phyloP scores from a whole-genome alignment of 2,797 vertebrate species.

The Syndactyla subalaris region DNA sequence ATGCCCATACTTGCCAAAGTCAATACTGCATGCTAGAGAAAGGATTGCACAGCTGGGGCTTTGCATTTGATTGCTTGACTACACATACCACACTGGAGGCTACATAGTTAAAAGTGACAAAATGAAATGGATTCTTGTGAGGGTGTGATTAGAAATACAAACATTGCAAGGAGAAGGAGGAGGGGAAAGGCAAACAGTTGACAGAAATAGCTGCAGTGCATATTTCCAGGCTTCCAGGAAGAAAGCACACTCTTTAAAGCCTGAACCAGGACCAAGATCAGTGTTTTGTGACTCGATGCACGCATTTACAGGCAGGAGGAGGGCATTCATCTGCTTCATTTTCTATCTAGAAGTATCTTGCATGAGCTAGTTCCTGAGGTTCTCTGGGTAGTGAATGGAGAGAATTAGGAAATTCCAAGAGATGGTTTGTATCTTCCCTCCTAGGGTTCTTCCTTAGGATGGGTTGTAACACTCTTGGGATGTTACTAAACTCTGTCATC shows the following conservation, averaged over 20 bases:
- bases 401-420: neutral
- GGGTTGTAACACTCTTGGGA: neutral
- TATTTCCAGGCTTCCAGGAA: slow-evolving; percentile 48
- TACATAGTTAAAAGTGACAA: slow-evolving; percentile 48
- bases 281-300: neutral
- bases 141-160: slow-evolving; percentile 63
- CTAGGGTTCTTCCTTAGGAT: neutral
- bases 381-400: neutral
- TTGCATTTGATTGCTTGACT: neutral
- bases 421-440: neutral
- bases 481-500: neutral
- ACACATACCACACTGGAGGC: neutral
- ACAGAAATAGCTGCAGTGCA: slow-evolving; percentile 42
- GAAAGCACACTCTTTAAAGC: neutral
- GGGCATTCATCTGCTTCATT: neutral
- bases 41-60: slow-evolving; percentile 21
- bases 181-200: slow-evolving; percentile 45
- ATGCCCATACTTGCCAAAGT: slow-evolving; percentile 15
- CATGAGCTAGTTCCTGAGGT: neutral
- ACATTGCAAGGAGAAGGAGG: slow-evolving; percentile 20
- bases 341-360: neutral
- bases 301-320: neutral
- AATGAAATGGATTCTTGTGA: slow-evolving; percentile 42
- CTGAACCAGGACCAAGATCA: neutral
- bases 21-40: neutral